These are phyloP conservation scores for Neosalanx taihuensis DNA, from an alignment of 2,797 vertebrate genomes.

Conservation along the genomic window DNA sequence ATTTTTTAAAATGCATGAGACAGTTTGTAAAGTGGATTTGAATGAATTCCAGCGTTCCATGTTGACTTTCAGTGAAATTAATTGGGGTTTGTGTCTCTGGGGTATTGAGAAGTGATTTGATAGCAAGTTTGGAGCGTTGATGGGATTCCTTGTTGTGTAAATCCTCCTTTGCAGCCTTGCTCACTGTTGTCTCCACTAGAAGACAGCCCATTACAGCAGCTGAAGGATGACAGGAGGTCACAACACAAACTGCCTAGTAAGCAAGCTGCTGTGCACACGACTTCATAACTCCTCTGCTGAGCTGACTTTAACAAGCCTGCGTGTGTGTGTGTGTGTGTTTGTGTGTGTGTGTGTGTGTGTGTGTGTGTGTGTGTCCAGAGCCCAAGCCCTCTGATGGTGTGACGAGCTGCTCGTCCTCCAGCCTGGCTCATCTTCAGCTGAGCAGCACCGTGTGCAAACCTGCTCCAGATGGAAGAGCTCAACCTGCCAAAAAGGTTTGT, in stretches of 20 bases:
- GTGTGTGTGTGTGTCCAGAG: constrained; percentile 34
- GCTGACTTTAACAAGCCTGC: constrained; percentile 8
- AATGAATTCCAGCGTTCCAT: background rate
- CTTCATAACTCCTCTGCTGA: constrained; percentile 1
- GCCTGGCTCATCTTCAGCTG: constrained; percentile 8
- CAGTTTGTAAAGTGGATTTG: background rate
- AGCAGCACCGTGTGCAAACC: constrained; percentile 35
- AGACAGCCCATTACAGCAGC: constrained; percentile 50
- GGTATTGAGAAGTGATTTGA: background rate
- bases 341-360: background rate
- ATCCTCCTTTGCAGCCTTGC: constrained; percentile 34
- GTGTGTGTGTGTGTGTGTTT: background rate
- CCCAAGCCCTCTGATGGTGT: constrained; percentile 42
- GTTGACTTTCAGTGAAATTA: background rate
- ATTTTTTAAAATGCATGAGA: background rate
- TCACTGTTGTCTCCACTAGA: constrained; percentile 63
- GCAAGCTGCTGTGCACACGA: constrained; percentile 10
- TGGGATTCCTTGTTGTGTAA: constrained; percentile 7
- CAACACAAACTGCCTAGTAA: constrained; percentile 33
- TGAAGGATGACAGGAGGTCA: constrained; percentile 36
- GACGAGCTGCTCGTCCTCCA: constrained; percentile 22
- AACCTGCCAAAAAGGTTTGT: constrained; percentile 63
- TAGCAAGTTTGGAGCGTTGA: background rate
- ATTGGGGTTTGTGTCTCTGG: background rate
- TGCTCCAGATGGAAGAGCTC: constrained; percentile 50